These are phyloP conservation scores for Phortica variegata DNA, from an alignment of 1,140 invertebrate species.

Conservation along the genomic window DNA sequence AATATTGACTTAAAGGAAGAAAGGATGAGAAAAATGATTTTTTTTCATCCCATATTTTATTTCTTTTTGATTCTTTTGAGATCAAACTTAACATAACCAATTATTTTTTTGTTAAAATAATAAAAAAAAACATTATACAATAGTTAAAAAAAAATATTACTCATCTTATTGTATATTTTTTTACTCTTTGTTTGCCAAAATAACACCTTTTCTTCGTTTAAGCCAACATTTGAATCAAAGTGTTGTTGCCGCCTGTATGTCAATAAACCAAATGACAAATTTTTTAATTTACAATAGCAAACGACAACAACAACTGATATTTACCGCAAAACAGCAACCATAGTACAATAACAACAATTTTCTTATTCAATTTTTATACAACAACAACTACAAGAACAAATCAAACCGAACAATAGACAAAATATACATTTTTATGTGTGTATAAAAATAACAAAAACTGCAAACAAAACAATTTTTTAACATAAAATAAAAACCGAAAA, in stretches of 20 bases:
- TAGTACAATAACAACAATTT: constrained; percentile 46
- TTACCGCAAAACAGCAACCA: constrained; percentile 45
- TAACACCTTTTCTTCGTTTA: too few species aligned
- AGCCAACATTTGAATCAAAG: too few species aligned
- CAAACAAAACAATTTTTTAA: constrained; percentile 10
- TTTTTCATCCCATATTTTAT: constrained; percentile 8
- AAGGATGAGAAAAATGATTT: neutral
- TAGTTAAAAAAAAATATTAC: constrained; percentile 17
- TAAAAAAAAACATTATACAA: constrained; percentile 1
- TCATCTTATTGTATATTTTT: too few species aligned
- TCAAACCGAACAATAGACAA: constrained; percentile 24
- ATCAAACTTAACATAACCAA: constrained; percentile 13
- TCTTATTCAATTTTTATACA: constrained; percentile 47
- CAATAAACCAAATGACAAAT: constrained; percentile 37
- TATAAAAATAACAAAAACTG: constrained; percentile 19
- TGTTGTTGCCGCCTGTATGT: neutral
- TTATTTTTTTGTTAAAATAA: constrained; percentile 15
- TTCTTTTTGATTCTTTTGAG: neutral
- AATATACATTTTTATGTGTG: constrained; percentile 15
- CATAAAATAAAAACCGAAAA: neutral
- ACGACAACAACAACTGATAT: constrained; percentile 27
- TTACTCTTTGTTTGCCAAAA: too few species aligned
- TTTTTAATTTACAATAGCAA: constrained; percentile 30
- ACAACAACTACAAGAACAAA: constrained; percentile 15
- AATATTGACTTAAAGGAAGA: constrained; percentile 1